Percentiles rank a stretch among this genome's conserved stretches.
Evolutionary conservation across 2,888 invertebrate species (phyloP).

Genomic region (Tromatobia lineatoria): DNA sequence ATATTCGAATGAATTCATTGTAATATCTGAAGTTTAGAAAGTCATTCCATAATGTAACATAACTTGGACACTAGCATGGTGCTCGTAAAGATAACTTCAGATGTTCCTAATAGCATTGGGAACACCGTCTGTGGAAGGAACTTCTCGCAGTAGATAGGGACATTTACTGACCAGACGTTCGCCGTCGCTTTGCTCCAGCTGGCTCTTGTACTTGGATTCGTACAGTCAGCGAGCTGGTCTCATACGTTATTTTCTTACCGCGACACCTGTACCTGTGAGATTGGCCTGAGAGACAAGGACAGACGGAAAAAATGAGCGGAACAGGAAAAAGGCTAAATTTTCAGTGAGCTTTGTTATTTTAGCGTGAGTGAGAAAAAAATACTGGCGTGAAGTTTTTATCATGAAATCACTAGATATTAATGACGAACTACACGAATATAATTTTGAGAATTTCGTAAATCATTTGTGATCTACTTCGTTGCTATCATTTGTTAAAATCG

Average conservation of each 20-base stretch:
- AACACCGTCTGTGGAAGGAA: conserved; percentile 28
- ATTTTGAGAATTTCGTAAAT: too few relatives aligned
- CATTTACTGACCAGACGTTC: conserved; percentile 30
- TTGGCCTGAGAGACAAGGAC: not conserved
- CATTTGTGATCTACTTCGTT: too few relatives aligned
- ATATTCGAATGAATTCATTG: conserved; percentile 21
- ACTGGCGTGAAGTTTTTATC: too few relatives aligned
- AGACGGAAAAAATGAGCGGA: too few relatives aligned
- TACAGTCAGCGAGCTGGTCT: conserved; percentile 25
- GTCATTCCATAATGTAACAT: conserved; percentile 13
- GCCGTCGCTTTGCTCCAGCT: conserved; percentile 30
- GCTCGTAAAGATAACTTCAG: conserved; percentile 52
- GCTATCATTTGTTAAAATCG: too few relatives aligned
- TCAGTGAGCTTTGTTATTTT: too few relatives aligned
- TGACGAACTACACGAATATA: too few relatives aligned
- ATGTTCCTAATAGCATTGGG: conserved; percentile 39
- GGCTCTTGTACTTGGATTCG: conserved; percentile 48
- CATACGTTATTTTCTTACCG: conserved; percentile 25
- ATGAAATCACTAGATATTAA: too few relatives aligned
- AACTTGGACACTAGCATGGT: not conserved
- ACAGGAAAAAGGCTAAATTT: too few relatives aligned
- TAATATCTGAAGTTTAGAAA: conserved; percentile 11
- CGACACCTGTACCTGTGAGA: conserved; percentile 25
- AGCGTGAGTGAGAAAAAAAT: too few relatives aligned
- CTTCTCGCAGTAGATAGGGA: conserved; percentile 44